These are phyloP conservation scores for Halictus rubicundus DNA, from an alignment of 1,140 invertebrate genomes.

Conservation along the genomic window DNA sequence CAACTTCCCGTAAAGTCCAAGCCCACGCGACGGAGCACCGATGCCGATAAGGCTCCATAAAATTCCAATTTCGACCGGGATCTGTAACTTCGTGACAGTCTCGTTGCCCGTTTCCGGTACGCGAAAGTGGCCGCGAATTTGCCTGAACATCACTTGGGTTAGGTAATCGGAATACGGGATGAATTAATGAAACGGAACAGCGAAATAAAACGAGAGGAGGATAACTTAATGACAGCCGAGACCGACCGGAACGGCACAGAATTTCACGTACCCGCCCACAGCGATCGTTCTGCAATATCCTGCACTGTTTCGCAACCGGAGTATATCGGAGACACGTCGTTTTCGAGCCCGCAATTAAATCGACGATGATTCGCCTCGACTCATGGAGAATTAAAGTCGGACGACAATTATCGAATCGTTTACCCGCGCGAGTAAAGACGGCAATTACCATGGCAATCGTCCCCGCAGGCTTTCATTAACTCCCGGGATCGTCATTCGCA, in stretches of 20 bases:
- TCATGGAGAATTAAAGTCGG: background rate
- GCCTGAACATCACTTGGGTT: background rate
- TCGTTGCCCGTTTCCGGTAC: background rate
- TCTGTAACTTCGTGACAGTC: no score
- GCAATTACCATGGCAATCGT: slow-evolving; percentile 58
- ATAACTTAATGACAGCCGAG: background rate
- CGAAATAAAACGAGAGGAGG: background rate
- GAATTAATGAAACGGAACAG: background rate
- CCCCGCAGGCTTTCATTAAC: slow-evolving; percentile 59
- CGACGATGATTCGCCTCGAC: background rate
- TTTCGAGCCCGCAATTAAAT: background rate
- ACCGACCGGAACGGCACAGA: background rate
- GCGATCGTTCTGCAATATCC: background rate
- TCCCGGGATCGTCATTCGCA: slow-evolving; percentile 20
- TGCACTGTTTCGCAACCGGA: background rate
- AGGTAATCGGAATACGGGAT: background rate
- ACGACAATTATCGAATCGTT: slow-evolving; percentile 12
- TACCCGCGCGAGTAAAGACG: slow-evolving; percentile 43
- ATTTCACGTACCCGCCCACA: background rate
- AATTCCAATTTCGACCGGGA: no score
- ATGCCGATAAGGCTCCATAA: no score
- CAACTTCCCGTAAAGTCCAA: no score
- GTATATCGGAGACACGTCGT: background rate
- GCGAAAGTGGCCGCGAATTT: background rate
- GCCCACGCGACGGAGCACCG: no score